Conservation (phyloP, 1,140 invertebrate genomes). For the Eriocheir sinensis region DNA sequence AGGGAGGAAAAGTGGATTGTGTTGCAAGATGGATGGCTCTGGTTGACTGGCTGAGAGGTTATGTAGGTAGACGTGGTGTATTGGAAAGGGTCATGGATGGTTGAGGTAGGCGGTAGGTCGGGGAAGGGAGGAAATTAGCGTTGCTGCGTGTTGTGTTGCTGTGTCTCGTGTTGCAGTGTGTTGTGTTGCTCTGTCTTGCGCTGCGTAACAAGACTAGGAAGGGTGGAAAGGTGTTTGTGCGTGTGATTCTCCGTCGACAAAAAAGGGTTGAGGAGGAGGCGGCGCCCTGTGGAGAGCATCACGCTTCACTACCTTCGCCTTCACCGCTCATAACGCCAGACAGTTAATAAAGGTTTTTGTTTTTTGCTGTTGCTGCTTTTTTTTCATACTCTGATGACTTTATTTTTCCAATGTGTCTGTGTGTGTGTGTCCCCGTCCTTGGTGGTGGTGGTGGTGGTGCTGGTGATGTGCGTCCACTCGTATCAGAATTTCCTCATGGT, state of each 20-base stretch:
- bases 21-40: too few species aligned
- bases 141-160: too few species aligned
- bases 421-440: too few species aligned
- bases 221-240: background rate
- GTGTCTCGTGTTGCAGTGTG: too few species aligned
- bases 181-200: too few species aligned
- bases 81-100: too few species aligned
- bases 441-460: background rate
- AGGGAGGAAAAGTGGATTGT: too few species aligned
- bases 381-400: background rate
- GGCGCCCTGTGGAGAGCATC: background rate
- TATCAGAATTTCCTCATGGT: background rate
- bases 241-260: background rate
- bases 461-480: constrained; percentile 4
- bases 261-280: background rate
- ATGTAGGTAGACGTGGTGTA: too few species aligned
- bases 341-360: background rate
- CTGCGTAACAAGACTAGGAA: background rate
- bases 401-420: background rate
- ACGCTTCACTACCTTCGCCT: background rate
- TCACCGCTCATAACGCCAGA: background rate
- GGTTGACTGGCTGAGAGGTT: background rate
- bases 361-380: background rate
- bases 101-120: background rate
- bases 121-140: background rate